A percentile compares a stretch with the other conserved stretches of the same genome.
These are phyloP conservation scores for Drosophila lini DNA, from an alignment of 1,140 invertebrate genomes.

Conservation along the genomic window DNA sequence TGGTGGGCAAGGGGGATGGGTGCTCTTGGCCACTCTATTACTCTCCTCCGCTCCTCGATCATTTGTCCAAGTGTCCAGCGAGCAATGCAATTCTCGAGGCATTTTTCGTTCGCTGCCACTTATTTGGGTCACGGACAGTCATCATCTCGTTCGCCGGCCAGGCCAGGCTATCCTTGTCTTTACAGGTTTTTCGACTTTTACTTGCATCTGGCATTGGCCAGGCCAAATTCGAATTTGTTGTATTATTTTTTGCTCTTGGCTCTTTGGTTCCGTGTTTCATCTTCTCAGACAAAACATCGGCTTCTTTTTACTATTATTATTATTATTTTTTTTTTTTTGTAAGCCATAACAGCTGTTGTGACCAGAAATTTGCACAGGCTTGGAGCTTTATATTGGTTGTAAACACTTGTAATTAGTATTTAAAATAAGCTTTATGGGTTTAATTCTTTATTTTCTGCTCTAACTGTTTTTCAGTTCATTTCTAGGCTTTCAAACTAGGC, in stretches of 20 bases:
- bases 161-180: slow-evolving; percentile 9
- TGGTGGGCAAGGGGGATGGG: background rate
- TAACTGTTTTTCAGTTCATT: slow-evolving; percentile 1
- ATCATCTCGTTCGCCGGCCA: slow-evolving; percentile 54
- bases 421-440: background rate
- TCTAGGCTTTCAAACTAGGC: background rate
- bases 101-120: slow-evolving; percentile 65
- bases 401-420: slow-evolving; percentile 1
- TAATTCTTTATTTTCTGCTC: slow-evolving; percentile 8
- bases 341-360: slow-evolving; percentile 3
- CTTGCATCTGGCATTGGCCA: slow-evolving; percentile 62
- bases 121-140: slow-evolving; percentile 81
- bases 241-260: background rate
- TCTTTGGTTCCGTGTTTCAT: slow-evolving; percentile 68
- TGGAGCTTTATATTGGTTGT: background rate
- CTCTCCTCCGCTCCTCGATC: background rate
- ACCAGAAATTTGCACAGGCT: background rate
- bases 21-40: slow-evolving; percentile 7
- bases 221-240: slow-evolving; percentile 6
- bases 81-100: slow-evolving; percentile 60
- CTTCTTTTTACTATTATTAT: slow-evolving; percentile 13
- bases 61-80: slow-evolving; percentile 5
- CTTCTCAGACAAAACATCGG: background rate
- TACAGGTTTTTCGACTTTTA: slow-evolving; percentile 82
- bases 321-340: background rate